Evolutionary conservation across 2,113 vertebrate species (phyloP).

Genomic region (Podilymbus podiceps): DNA sequence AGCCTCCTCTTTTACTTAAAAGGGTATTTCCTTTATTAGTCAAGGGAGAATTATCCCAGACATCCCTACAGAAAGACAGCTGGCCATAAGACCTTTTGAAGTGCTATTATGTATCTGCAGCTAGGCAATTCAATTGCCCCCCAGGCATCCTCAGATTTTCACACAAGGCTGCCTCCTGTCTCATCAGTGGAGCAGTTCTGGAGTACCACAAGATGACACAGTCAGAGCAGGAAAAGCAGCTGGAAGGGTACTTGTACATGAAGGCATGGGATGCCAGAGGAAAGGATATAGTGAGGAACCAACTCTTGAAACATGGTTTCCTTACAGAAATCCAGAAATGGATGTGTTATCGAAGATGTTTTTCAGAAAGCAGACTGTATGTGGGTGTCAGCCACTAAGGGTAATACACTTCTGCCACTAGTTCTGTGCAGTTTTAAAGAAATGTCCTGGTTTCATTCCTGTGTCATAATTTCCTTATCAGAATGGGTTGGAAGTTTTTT

Average conservation of each 20-base stretch:
- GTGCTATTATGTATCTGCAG: neutral
- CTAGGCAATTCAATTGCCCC: neutral
- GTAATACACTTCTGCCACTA: neutral
- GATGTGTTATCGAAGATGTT: neutral
- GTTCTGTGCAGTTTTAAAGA: neutral
- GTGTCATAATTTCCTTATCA: neutral
- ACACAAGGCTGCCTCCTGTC: neutral
- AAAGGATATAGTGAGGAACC: neutral
- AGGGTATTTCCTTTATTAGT: neutral
- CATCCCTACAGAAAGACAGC: neutral
- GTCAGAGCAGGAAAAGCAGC: neutral
- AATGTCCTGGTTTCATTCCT: neutral
- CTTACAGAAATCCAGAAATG: neutral
- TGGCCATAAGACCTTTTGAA: neutral
- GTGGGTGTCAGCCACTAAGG: neutral
- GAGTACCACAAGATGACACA: neutral
- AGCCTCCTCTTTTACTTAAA: neutral
- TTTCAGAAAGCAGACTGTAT: neutral
- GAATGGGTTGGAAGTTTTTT: neutral
- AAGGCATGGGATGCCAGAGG: neutral
- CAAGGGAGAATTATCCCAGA: neutral
- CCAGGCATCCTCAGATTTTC: neutral
- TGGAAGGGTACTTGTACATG: neutral
- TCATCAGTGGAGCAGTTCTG: neutral
- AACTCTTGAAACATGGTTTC: neutral